Percentiles rank a stretch among this genome's conserved stretches.
phyloP scores from a whole-genome alignment of 2,888 invertebrate species.

The Herminia tarsipennalis region DNA sequence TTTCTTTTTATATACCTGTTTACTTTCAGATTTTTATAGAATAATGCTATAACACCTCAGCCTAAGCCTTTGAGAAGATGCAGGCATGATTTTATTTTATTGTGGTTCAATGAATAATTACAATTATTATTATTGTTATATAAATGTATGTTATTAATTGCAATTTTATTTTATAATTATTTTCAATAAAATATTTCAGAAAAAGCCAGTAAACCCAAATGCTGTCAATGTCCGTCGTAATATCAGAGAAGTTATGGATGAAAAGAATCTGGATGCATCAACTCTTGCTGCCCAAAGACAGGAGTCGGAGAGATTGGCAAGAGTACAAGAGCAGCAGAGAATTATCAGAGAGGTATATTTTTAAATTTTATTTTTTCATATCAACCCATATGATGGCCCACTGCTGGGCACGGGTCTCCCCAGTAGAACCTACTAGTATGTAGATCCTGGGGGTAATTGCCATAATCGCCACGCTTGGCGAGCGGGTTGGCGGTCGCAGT shows the following conservation, averaged over 20 bases:
- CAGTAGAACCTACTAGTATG: no score
- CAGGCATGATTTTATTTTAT: slow-evolving; percentile 2
- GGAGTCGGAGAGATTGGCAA: slow-evolving; percentile 94
- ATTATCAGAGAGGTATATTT: slow-evolving; percentile 90
- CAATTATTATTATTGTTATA: background rate
- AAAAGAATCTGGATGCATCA: slow-evolving; percentile 96
- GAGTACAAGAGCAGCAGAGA: slow-evolving; percentile 94
- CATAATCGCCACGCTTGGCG: no score
- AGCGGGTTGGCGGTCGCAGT: no score
- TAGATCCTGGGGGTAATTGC: no score
- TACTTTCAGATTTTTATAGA: slow-evolving; percentile 9
- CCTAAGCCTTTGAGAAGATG: background rate
- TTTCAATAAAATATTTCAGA: slow-evolving; percentile 61
- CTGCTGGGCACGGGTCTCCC: no score
- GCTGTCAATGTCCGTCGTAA: slow-evolving; percentile 91
- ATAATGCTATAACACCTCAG: background rate
- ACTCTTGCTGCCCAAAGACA: slow-evolving; percentile 96
- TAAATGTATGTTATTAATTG: no score
- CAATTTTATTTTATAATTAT: background rate
- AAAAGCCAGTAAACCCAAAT: slow-evolving; percentile 68
- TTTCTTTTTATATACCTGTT: background rate
- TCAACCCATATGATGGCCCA: no score
- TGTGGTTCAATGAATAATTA: no score
- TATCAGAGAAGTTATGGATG: slow-evolving; percentile 97
- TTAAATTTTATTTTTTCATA: background rate